Percentiles rank a stretch among this genome's conserved stretches.
Conservation (phyloP, 2,113 vertebrate genomes). For the Xiphorhynchus elegans region DNA sequence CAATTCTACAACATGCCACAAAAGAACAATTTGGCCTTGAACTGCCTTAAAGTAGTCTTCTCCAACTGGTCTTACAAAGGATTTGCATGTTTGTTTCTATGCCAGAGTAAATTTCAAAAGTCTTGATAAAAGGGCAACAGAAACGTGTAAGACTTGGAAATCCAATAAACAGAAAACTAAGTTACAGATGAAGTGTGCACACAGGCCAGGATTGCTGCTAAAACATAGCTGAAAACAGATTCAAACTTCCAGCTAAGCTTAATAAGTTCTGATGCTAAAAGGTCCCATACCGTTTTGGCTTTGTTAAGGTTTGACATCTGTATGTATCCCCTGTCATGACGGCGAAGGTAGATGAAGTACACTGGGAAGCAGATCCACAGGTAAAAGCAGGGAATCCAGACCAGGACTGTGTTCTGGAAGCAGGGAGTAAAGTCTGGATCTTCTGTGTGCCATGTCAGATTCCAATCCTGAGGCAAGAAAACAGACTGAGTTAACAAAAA, state of each 20-base stretch:
- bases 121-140: neutral
- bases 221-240: neutral
- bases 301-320: constrained; percentile 92
- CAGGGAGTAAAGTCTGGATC: constrained; percentile 90
- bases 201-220: neutral
- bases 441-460: constrained; percentile 85
- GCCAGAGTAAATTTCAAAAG: neutral
- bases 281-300: constrained; percentile 87
- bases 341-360: constrained; percentile 85
- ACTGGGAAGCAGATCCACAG: constrained; percentile 88
- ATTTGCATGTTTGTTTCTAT: neutral
- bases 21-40: neutral
- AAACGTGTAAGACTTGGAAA: neutral
- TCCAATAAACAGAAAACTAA: neutral
- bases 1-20: neutral
- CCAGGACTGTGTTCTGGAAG: constrained; percentile 92
- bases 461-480: constrained; percentile 84
- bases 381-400: constrained; percentile 90
- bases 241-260: neutral
- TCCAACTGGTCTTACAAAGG: neutral
- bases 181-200: neutral
- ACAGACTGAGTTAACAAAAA: neutral
- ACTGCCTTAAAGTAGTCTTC: neutral
- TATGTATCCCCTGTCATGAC: constrained; percentile 87
- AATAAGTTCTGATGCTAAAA: rapidly evolving